A percentile compares a stretch with the other conserved stretches of the same genome.
These are phyloP conservation scores for Wiebesia pumilae DNA, from an alignment of 1,140 invertebrate genomes.

Conservation along the genomic window DNA sequence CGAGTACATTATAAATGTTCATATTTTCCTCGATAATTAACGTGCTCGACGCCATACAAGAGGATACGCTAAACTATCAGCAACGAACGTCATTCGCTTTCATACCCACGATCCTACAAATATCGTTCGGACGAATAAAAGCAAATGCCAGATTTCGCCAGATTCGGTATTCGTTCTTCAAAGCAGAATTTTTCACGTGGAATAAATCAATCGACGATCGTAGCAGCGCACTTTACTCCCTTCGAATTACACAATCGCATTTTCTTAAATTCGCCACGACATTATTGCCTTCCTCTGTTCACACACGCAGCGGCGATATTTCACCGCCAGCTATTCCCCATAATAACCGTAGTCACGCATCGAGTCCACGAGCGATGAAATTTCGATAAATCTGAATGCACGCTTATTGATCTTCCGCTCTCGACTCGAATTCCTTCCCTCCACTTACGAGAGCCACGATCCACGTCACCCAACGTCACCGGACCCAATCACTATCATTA, in stretches of 20 bases:
- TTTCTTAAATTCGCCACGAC: conserved; percentile 14
- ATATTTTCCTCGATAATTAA: too few species aligned
- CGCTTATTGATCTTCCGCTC: conserved; percentile 17
- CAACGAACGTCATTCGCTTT: too few species aligned
- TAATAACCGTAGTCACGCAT: neutral
- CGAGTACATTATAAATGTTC: too few species aligned
- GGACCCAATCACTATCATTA: conserved; percentile 27
- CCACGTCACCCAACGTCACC: too few species aligned
- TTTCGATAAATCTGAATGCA: conserved; percentile 43
- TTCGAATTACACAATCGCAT: conserved; percentile 9
- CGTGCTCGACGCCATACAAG: too few species aligned
- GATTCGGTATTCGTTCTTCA: neutral
- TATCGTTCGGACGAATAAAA: too few species aligned
- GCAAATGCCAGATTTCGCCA: too few species aligned
- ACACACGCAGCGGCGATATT: conserved; percentile 2
- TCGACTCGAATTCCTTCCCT: neutral
- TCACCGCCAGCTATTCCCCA: neutral
- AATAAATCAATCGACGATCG: neutral
- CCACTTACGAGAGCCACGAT: neutral
- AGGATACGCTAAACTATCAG: too few species aligned
- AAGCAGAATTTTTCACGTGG: neutral
- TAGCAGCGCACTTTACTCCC: neutral
- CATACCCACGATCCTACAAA: too few species aligned
- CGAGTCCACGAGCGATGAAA: conserved; percentile 16
- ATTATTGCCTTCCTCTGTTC: neutral